phyloP scores from a whole-genome alignment of 92 coral and sea anemone genomes.

The Porites evermanni region DNA sequence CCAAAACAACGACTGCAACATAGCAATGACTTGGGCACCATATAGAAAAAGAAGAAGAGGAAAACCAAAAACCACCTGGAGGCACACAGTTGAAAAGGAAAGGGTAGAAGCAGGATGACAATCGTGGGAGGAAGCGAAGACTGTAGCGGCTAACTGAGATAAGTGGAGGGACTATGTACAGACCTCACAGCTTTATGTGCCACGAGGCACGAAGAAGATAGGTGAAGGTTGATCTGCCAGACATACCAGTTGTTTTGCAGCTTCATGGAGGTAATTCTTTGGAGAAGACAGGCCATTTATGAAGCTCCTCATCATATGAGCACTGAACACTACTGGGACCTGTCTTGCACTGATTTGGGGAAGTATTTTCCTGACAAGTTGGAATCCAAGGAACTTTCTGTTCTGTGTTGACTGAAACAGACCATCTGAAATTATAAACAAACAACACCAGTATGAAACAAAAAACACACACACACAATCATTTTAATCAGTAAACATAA shows the following conservation, averaged over 20 bases:
- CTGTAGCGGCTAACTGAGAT: no score
- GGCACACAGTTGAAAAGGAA: no score
- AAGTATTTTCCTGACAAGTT: constrained; percentile 72
- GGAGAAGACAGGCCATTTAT: constrained; percentile 72
- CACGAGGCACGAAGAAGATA: no score
- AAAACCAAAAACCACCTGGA: no score
- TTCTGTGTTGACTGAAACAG: constrained; percentile 94
- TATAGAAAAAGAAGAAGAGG: no score
- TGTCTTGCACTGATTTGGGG: constrained; percentile 71
- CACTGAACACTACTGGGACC: constrained; percentile 73
- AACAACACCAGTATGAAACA: not conserved
- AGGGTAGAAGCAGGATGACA: no score
- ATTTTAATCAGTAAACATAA: not conserved
- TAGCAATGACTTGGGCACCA: no score
- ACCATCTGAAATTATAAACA: constrained; percentile 65
- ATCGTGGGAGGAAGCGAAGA: no score
- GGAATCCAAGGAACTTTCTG: constrained; percentile 90
- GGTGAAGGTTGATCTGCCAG: no score
- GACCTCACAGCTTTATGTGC: no score
- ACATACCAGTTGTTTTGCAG: constrained; percentile 83
- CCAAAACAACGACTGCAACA: no score
- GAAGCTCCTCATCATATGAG: constrained; percentile 74
- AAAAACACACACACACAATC: not conserved
- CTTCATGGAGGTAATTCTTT: constrained; percentile 78
- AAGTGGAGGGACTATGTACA: no score